A percentile compares a stretch with the other conserved stretches of the same genome.
Evolutionary conservation across 2,113 vertebrate genomes (phyloP).

Genomic region (Opisthocomus hoazin): DNA sequence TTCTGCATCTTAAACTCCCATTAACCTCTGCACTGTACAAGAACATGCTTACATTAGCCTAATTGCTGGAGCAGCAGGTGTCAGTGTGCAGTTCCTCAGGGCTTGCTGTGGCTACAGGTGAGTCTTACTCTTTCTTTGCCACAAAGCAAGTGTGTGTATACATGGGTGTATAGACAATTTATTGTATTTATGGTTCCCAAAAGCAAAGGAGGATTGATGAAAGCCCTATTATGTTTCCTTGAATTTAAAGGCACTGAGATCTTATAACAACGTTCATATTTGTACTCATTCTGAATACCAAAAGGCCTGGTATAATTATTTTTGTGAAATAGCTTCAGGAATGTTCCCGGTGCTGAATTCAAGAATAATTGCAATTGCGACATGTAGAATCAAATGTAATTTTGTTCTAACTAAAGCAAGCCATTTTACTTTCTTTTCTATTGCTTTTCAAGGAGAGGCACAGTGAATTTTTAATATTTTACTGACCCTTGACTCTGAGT

Average conservation of each 20-base stretch:
- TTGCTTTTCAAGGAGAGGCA: neutral
- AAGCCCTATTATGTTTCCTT: neutral
- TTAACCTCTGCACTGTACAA: neutral
- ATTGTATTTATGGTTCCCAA: neutral
- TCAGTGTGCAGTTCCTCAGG: neutral
- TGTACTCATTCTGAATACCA: neutral
- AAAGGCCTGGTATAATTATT: conserved; percentile 12
- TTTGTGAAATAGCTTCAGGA: conserved; percentile 28
- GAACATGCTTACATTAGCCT: neutral
- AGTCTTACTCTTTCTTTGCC: neutral
- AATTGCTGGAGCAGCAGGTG: neutral
- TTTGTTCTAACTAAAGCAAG: neutral
- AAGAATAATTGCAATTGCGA: neutral
- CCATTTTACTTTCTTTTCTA: neutral
- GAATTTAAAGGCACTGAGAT: neutral
- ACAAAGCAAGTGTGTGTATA: neutral
- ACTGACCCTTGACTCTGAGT: neutral
- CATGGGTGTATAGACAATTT: neutral
- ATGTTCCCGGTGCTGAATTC: neutral
- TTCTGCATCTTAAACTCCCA: neutral
- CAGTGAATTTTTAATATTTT: neutral
- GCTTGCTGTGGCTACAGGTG: neutral
- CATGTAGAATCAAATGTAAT: conserved; percentile 11
- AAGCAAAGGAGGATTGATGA: neutral
- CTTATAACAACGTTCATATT: neutral